These are phyloP conservation scores for Plumapathes pennacea DNA, from an alignment of 92 coral and sea anemone species.

Conservation along the genomic window DNA sequence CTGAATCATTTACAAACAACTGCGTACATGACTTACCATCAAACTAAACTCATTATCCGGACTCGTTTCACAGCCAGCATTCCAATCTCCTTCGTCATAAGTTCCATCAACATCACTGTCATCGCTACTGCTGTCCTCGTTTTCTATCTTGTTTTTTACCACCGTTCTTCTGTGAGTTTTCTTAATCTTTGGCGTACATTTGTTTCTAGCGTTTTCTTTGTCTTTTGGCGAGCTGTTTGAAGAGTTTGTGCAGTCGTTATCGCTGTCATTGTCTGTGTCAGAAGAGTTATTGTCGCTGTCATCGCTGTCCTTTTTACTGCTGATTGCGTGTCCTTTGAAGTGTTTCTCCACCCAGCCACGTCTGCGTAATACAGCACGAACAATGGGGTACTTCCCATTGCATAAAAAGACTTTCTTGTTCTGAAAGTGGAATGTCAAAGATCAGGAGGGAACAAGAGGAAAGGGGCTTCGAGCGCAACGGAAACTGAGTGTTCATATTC, in stretches of 20 bases:
- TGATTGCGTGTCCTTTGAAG: conserved; percentile 64
- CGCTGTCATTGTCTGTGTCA: conserved; percentile 61
- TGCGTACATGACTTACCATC: conserved; percentile 63
- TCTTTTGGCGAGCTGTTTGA: conserved; percentile 30
- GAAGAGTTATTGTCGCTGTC: conserved; percentile 62
- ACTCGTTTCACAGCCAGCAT: conserved; percentile 88
- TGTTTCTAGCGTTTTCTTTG: conserved; percentile 31
- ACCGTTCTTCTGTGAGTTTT: conserved; percentile 7
- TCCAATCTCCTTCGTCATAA: conserved; percentile 81
- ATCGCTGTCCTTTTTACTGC: conserved; percentile 27
- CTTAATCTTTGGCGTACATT: background rate
- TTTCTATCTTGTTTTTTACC: conserved; percentile 16
- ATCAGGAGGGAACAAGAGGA: no score
- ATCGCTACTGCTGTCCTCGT: conserved; percentile 49
- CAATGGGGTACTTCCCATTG: conserved; percentile 93
- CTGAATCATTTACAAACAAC: no score
- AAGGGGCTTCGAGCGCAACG: no score
- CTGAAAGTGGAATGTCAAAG: no score
- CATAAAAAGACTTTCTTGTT: conserved; percentile 79
- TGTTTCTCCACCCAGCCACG: conserved; percentile 98
- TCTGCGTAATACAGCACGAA: conserved; percentile 82
- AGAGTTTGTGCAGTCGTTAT: conserved; percentile 28
- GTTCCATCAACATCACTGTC: conserved; percentile 59
- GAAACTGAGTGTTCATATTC: no score
- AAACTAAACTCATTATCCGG: conserved; percentile 90